These are phyloP conservation scores for Eucidaris tribuloides DNA, from an alignment of 35 echinoderm and acorn worm genomes.

Conservation along the genomic window DNA sequence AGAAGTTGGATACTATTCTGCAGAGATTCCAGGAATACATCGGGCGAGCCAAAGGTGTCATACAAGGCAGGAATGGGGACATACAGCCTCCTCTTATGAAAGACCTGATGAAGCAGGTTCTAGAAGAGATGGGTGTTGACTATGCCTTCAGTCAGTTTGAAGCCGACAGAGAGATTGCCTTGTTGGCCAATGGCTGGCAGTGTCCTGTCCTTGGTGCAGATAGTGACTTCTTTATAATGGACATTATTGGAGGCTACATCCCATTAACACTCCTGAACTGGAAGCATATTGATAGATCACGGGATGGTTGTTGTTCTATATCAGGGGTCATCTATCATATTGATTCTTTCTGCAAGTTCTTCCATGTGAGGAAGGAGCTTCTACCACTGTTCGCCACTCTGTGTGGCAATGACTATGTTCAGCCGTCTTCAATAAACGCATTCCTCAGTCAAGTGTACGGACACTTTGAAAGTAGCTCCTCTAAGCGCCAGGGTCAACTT, in stretches of 20 bases:
- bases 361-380: slow-evolving; percentile 49
- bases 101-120: slow-evolving; percentile 51
- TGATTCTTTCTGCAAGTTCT: slow-evolving; percentile 63
- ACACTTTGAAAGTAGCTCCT: not conserved
- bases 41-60: slow-evolving; percentile 14
- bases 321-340: slow-evolving; percentile 48
- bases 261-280: slow-evolving; percentile 63
- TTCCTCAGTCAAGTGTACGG: slow-evolving; percentile 53
- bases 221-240: slow-evolving; percentile 90
- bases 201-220: slow-evolving; percentile 75
- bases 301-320: slow-evolving; percentile 8
- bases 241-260: slow-evolving; percentile 79
- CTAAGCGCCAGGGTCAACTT: slow-evolving; percentile 40
- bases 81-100: slow-evolving; percentile 47
- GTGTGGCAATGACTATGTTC: slow-evolving; percentile 84
- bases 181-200: slow-evolving; percentile 60
- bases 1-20: slow-evolving; percentile 68
- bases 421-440: slow-evolving; percentile 34
- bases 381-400: slow-evolving; percentile 82
- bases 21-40: slow-evolving; percentile 52
- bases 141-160: slow-evolving; percentile 92
- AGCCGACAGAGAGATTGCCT: slow-evolving; percentile 83
- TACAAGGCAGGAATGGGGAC: slow-evolving; percentile 27
- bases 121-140: slow-evolving; percentile 46
- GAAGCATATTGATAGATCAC: slow-evolving; percentile 19